Conservation (phyloP, 37 sponge, comb jelly and placozoan genomes). For the Dysidea cf. avara region DNA sequence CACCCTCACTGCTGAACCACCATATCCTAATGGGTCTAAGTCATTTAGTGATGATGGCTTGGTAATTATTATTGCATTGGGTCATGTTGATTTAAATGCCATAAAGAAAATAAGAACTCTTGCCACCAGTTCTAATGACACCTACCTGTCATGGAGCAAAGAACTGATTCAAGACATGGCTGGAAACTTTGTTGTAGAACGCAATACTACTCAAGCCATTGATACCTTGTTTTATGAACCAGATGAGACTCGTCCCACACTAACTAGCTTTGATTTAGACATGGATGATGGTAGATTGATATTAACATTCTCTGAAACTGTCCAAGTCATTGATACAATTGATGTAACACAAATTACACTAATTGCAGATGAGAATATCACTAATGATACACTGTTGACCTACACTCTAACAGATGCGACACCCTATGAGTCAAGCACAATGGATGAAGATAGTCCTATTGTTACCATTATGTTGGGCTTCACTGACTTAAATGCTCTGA, state of each 20-base stretch:
- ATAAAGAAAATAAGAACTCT: conserved; percentile 75
- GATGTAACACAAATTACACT: conserved; percentile 76
- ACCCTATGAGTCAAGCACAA: conserved; percentile 57
- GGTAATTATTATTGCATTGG: conserved; percentile 62
- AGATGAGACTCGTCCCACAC: conserved; percentile 71
- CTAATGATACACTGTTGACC: conserved; percentile 4
- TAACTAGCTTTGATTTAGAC: conserved; percentile 83
- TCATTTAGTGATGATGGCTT: conserved; percentile 65
- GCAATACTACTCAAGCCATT: background rate
- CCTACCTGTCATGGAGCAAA: conserved; percentile 56
- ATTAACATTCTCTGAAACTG: conserved; percentile 88
- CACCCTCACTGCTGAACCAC: conserved; percentile 57
- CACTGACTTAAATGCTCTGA: conserved; percentile 86
- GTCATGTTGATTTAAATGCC: conserved; percentile 76
- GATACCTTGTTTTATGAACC: conserved; percentile 32
- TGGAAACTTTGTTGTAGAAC: conserved; percentile 50
- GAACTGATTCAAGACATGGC: conserved; percentile 66
- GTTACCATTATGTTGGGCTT: conserved; percentile 77
- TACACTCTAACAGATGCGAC: conserved; percentile 52
- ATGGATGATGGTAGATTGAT: conserved; percentile 77
- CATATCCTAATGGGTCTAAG: conserved; percentile 72
- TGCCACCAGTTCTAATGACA: conserved; percentile 28
- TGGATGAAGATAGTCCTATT: conserved; percentile 69
- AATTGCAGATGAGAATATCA: conserved; percentile 23
- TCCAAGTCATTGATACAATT: conserved; percentile 78